These are phyloP conservation scores for Spea multiplicata DNA, from an alignment of 2,113 vertebrate species.

Conservation along the genomic window DNA sequence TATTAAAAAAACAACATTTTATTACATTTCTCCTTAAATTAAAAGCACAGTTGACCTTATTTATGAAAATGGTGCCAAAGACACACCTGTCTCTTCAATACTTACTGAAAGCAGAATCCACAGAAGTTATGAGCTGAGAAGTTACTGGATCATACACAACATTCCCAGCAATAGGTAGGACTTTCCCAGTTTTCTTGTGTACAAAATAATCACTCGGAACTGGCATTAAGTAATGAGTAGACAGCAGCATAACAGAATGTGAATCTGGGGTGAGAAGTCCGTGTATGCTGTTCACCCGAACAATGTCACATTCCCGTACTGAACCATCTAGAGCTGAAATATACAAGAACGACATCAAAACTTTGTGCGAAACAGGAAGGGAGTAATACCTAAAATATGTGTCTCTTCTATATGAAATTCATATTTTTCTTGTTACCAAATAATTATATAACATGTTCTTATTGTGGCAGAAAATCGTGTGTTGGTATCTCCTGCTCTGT, in stretches of 20 bases:
- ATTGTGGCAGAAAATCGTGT: too few species aligned
- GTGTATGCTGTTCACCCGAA: constrained; percentile 64
- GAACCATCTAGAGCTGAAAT: constrained; percentile 62
- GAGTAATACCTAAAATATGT: too few species aligned
- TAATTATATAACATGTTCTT: too few species aligned
- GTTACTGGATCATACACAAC: constrained; percentile 72
- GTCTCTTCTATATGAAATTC: too few species aligned
- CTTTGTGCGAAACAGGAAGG: too few species aligned
- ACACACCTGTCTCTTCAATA: neutral
- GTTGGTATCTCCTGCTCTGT: too few species aligned
- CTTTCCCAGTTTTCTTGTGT: constrained; percentile 74
- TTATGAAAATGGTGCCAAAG: neutral
- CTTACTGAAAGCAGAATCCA: constrained; percentile 62
- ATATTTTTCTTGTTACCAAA: too few species aligned
- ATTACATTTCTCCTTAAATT: neutral
- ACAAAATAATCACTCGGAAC: constrained; percentile 74
- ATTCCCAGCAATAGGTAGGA: constrained; percentile 76
- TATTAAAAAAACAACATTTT: neutral
- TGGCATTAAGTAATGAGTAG: constrained; percentile 63
- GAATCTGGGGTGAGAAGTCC: constrained; percentile 68
- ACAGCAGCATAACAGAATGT: constrained; percentile 66
- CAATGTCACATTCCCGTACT: constrained; percentile 48
- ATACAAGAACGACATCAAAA: neutral
- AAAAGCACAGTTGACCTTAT: neutral
- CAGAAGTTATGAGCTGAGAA: constrained; percentile 66